These are phyloP conservation scores for Plutella xylostella DNA, from an alignment of 2,888 invertebrate genomes.

Conservation along the genomic window DNA sequence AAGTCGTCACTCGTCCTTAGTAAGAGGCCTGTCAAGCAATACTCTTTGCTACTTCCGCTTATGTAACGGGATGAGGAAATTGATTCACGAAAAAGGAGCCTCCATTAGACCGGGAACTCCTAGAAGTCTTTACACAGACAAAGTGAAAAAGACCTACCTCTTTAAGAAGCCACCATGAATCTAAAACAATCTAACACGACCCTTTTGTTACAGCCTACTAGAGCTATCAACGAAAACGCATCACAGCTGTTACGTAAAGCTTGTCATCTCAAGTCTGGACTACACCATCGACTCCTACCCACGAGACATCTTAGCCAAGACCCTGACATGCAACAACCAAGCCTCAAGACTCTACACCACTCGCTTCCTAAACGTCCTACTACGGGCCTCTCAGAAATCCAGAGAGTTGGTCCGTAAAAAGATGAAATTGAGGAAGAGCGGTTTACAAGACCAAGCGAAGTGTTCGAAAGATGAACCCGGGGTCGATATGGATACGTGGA, in stretches of 20 bases:
- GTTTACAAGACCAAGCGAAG: slow-evolving; percentile 37
- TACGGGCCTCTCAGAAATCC: slow-evolving; percentile 75
- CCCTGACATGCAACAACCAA: slow-evolving; percentile 69
- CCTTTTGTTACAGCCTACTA: slow-evolving; percentile 74
- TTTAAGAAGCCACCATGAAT: too few relatives aligned
- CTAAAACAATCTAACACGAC: neutral
- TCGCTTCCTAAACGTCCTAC: slow-evolving; percentile 87
- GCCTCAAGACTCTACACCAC: slow-evolving; percentile 84
- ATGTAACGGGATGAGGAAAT: too few relatives aligned
- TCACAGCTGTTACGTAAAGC: slow-evolving; percentile 93
- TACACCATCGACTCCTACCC: slow-evolving; percentile 82
- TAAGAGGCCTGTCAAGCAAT: too few relatives aligned
- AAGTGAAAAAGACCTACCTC: too few relatives aligned
- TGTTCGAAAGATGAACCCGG: slow-evolving; percentile 33
- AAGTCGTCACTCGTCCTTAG: too few relatives aligned
- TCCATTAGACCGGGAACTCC: too few relatives aligned
- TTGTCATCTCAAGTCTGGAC: slow-evolving; percentile 92
- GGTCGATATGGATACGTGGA: slow-evolving; percentile 85
- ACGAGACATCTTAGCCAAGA: slow-evolving; percentile 73
- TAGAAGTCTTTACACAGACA: too few relatives aligned
- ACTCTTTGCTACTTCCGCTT: too few relatives aligned
- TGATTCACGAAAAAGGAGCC: too few relatives aligned
- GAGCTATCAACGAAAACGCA: slow-evolving; percentile 85
- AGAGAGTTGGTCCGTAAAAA: slow-evolving; percentile 52
- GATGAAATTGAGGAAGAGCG: slow-evolving; percentile 47